Base-by-base conservation (phyloP, 1,140 invertebrate genomes). In the Mylabris phalerata region DNA sequence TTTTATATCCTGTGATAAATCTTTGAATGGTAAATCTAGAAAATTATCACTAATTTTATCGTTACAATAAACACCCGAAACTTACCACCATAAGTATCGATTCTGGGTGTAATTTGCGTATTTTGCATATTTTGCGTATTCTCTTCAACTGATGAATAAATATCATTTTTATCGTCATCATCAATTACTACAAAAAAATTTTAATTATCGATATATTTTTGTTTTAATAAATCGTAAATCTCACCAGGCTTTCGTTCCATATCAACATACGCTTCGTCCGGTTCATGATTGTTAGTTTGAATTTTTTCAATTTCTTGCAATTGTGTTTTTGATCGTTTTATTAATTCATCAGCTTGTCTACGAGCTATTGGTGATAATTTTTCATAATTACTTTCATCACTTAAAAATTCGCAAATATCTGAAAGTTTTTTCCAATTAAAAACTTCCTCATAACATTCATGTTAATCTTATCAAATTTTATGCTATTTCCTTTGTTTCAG, bases 401-500 rank as follows among this genome's bases (percentile, higher is more conserved):
- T 51, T 40, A 66, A 39, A 61, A 66, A 66, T 48, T 55, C 45
- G 39, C 64, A 66, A 27, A 66, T 63, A 61, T 66, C 64, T 66
- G 39, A 9, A 62, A 65, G 4, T 42, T 5, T 9, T 7, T 38
- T 11, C 4, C 7, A 38, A 40, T 6, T 19, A 32, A 40, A 40
- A 49, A 32, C 10, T n/a, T 11, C 9, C 25, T 38, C 32, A 11
- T 19, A 10, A 6, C 2, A 41, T 38, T 5, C 41, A 6, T 2
- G 39, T 40, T 42, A 42, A 42, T n/a, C 11, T 42, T 42, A 42
- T 42, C 9, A 42, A 10, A 19, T 19, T 19, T 19, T n/a, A 10
- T 42, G 3, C 9, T 42, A 42, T 42, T 42, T 42, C 41, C 41
- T 42, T 10, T 42, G 41, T 50, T 38, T 10, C 10, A n/a, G 13